phyloP scores from a whole-genome alignment of 2,113 vertebrate species.

The Noctilio leporinus region DNA sequence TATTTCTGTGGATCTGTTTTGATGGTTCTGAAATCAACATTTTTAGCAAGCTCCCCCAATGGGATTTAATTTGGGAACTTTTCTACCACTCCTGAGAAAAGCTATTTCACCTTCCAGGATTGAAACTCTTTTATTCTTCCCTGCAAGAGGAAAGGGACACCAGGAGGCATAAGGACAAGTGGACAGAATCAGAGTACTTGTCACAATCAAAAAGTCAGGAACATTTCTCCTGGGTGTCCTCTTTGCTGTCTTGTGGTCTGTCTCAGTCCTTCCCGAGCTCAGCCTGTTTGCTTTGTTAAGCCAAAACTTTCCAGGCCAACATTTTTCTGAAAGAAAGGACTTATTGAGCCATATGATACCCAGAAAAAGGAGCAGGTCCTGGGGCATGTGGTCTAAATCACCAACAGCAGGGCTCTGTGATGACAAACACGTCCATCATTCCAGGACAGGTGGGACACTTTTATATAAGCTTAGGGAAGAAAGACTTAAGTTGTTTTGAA shows the following conservation, averaged over 20 bases:
- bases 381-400: not conserved
- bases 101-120: not conserved
- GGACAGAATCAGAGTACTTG: not conserved
- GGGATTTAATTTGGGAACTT: not conserved
- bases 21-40: not conserved
- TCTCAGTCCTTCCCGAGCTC: not conserved
- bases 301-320: not conserved
- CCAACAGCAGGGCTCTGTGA: not conserved
- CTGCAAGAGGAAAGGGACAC: not conserved
- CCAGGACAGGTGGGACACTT: not conserved
- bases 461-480: no score
- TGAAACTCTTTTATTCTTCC: not conserved
- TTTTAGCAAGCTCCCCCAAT: not conserved
- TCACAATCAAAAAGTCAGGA: not conserved
- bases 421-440: not conserved
- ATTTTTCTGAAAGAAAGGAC: not conserved
- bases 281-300: not conserved
- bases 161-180: not conserved
- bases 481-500: not conserved
- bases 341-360: not conserved
- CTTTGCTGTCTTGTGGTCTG: accelerated
- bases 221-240: not conserved
- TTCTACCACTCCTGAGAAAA: not conserved
- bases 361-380: not conserved
- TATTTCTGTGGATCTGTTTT: not conserved